Base-by-base conservation (phyloP, 2,888 invertebrate genomes). In the Vannuccia rotundouncinata region DNA sequence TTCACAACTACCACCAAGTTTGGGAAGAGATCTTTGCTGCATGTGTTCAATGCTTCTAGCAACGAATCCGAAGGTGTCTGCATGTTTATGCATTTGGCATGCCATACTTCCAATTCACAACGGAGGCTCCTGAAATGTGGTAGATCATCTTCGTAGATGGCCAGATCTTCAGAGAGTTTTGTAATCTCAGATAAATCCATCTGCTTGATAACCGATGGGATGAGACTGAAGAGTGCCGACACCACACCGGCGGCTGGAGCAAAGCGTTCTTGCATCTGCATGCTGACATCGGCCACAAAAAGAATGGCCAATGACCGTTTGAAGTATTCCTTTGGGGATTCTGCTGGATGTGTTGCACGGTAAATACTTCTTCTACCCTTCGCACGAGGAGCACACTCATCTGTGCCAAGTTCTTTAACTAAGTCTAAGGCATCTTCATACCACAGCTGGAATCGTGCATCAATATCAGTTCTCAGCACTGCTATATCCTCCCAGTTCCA, bases 401-500 rank as follows among this genome's bases (percentile, higher is more conserved):
- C 66, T 66, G 66, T 66, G 66, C 66, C 66, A 66, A 66, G 66
- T 66, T 66, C 66, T 66, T 66, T 22, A 27, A 27, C 66, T 66
- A 66, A 22, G 66, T 66, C 66, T 22, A 66, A 66, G 66, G 66
- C 66, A 66, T 66, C 66, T 66, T 5, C 22, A 66, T 66, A 66
- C 66, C 66, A 66, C 66, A 66, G 66, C 66, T 66, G 66, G 25
- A 66, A 66, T 66, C 66, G 66, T 66, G 66, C 66, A 66, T 66
- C 25, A 66, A 66, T 66, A 66, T 66, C 25, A 66, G 66, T 66
- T 66, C 66, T 66, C 66, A 66, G 66, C 66, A 66, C 66, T 66
- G 66, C 66, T 66, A 66, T 66, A 66, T 66, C 66, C 66, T 66
- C 66, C 66, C 66, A 66, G 66, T n/a, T 66, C 66, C 66, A 66